phyloP scores from a whole-genome alignment of 2,797 vertebrate genomes.

The Sebastes vulpes region DNA sequence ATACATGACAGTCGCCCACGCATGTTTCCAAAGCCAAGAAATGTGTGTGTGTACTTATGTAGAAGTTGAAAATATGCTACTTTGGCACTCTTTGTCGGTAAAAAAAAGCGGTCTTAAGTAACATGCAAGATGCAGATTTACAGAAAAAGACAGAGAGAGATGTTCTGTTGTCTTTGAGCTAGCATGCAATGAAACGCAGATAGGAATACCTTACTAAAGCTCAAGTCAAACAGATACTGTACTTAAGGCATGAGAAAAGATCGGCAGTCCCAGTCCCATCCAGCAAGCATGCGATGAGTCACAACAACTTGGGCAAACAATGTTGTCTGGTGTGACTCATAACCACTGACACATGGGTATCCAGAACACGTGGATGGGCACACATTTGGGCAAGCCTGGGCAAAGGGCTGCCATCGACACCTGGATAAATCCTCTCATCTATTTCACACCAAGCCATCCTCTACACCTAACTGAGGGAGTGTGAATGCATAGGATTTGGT shows the following conservation, averaged over 20 bases:
- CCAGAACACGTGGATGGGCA: conserved; percentile 72
- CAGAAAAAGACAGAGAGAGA: not conserved
- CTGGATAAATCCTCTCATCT: conserved; percentile 38
- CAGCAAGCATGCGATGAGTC: conserved; percentile 62
- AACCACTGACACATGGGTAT: conserved; percentile 69
- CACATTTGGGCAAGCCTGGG: conserved; percentile 56
- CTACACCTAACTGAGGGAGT: not conserved
- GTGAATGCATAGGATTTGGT: conserved; percentile 1
- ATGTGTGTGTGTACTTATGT: conserved; percentile 2
- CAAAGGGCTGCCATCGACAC: conserved; percentile 47
- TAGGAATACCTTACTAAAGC: conserved; percentile 26
- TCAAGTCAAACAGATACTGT: conserved; percentile 54
- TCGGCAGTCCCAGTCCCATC: conserved; percentile 49
- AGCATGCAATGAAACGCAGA: conserved; percentile 21
- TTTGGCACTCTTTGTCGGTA: not conserved
- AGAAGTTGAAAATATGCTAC: not conserved
- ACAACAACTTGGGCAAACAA: conserved; percentile 65
- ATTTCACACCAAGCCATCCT: conserved; percentile 1
- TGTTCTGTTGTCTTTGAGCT: conserved; percentile 8
- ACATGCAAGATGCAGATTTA: conserved; percentile 25
- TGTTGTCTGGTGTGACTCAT: conserved; percentile 76
- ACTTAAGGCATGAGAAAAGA: conserved; percentile 68
- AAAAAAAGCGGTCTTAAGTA: conserved; percentile 12
- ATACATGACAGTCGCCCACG: conserved; percentile 52
- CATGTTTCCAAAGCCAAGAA: conserved; percentile 31